A percentile compares a stretch with the other conserved stretches of the same genome.
Conservation (phyloP, 1,140 invertebrate genomes). For the Calycopis cecrops region DNA sequence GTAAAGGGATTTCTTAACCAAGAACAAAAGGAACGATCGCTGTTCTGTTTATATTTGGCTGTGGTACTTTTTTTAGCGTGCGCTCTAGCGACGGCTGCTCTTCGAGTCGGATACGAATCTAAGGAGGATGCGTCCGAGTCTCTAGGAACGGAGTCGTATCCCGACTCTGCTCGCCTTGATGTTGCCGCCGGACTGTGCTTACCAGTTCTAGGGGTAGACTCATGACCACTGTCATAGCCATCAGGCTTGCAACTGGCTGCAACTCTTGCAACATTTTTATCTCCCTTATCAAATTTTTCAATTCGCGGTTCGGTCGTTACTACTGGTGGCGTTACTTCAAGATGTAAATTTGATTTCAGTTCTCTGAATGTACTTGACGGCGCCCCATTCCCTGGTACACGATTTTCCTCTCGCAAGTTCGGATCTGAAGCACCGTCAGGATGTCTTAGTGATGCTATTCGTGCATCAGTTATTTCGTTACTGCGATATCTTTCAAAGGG, state of each 20-base stretch:
- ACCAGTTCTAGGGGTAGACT: constrained; percentile 85
- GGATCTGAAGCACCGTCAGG: constrained; percentile 94
- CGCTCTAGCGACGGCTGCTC: constrained; percentile 79
- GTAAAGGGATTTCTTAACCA: constrained; percentile 81
- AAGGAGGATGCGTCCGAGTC: constrained; percentile 91
- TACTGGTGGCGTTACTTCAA: constrained; percentile 71
- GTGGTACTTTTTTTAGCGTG: constrained; percentile 72
- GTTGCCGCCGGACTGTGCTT: constrained; percentile 85
- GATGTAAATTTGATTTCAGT: constrained; percentile 76
- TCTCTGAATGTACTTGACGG: constrained; percentile 78
- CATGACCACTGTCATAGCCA: constrained; percentile 88
- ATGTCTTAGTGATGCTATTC: constrained; percentile 86
- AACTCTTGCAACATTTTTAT: constrained; percentile 58
- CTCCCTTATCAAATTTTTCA: constrained; percentile 59
- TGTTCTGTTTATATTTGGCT: constrained; percentile 75
- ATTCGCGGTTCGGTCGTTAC: constrained; percentile 67
- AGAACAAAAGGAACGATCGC: constrained; percentile 78
- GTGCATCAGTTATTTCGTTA: constrained; percentile 72
- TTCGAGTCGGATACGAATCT: constrained; percentile 83
- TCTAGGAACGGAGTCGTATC: constrained; percentile 91
- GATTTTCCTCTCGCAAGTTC: constrained; percentile 84
- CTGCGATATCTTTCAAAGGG: constrained; percentile 62
- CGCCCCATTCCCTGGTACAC: constrained; percentile 82
- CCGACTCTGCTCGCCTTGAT: constrained; percentile 86
- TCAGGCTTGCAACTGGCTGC: constrained; percentile 76